Base-by-base conservation (phyloP, 2,888 invertebrate species). In the Hesperia comma region DNA sequence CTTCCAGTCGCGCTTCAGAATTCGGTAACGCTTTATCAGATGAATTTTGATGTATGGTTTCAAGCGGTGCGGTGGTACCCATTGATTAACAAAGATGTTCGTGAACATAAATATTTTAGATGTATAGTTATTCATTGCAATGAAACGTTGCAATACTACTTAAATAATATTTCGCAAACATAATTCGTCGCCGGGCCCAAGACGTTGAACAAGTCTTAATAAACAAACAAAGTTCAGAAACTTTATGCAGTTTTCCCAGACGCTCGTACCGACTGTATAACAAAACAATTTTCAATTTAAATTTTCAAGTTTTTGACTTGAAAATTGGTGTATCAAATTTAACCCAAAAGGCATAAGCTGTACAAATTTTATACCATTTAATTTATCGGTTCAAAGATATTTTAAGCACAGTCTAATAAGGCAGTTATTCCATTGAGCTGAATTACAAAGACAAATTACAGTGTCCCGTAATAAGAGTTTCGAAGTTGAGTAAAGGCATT, bases 211-310 rank as follows among this genome's bases (percentile, higher is more conserved):
- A 58, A 58, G 58, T 58, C 58, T 58, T 58, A 64, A 64, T 64
- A 64, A 64, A 64, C 51, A 51, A 51, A 51, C 58, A 51, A 64
- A 64, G 51, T 64, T 64, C 51, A 26, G 53, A 17, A 64, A 58
- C 58, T 63, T 63, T 56, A 63, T 63, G 63, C 56, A 63, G 56
- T 63, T 64, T 64, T 58, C 58, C 26, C 64, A 53, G 17, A 58
- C 58, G 57, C 58, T 57, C 54, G 56, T 26, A 63, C 46, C 37
- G 32, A 55, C 62, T 63, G 57, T 64, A 58, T 64, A 64, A 64
- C 64, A 64, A 64, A 64, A 64, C 64, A 64, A 64, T 64, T 64
- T 58, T 58, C 64, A 64, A 58, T 64, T 63, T 58, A 58, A 64
- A 53, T 58, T 64, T 64, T 53, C 21, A 58, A 64, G 58, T 58